phyloP scores from a whole-genome alignment of 64 coral and sea anemone genomes.

The Stylophora pistillata region DNA sequence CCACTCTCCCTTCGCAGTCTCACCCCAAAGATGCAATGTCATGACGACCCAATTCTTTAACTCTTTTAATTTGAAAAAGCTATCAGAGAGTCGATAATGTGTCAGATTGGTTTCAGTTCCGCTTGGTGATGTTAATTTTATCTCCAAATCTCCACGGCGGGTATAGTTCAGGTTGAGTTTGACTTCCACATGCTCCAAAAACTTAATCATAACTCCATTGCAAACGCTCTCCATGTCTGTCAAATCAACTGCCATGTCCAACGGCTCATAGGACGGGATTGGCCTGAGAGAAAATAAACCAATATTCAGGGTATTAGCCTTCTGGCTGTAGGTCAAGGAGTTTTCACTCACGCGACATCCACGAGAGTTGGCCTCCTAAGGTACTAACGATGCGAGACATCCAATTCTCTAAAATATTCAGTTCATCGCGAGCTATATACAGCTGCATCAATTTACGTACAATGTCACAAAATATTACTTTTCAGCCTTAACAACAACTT shows the following conservation, averaged over 20 bases:
- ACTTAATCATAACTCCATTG: not conserved
- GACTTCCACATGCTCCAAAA: conserved; percentile 24
- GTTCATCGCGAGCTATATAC: too few species aligned
- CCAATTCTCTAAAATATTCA: too few species aligned
- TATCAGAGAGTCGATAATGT: not conserved
- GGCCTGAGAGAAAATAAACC: not conserved
- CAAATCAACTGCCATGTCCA: not conserved
- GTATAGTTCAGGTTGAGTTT: not conserved
- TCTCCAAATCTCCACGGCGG: not conserved
- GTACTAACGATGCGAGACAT: too few species aligned
- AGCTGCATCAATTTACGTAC: too few species aligned
- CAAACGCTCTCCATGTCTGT: not conserved
- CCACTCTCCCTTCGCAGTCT: conserved; percentile 20
- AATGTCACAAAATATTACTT: too few species aligned
- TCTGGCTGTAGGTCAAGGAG: too few species aligned
- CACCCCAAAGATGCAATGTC: conserved; percentile 24
- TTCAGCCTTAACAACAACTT: too few species aligned
- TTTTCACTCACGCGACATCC: too few species aligned
- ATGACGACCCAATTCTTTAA: conserved; percentile 19
- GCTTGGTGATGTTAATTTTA: not conserved
- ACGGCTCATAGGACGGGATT: not conserved
- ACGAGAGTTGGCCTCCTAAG: too few species aligned
- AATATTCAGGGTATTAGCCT: too few species aligned
- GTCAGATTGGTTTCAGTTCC: conserved; percentile 9
- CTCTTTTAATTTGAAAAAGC: not conserved